phyloP scores from a whole-genome alignment of 2,888 invertebrate genomes.

The Osmoderma eremita region DNA sequence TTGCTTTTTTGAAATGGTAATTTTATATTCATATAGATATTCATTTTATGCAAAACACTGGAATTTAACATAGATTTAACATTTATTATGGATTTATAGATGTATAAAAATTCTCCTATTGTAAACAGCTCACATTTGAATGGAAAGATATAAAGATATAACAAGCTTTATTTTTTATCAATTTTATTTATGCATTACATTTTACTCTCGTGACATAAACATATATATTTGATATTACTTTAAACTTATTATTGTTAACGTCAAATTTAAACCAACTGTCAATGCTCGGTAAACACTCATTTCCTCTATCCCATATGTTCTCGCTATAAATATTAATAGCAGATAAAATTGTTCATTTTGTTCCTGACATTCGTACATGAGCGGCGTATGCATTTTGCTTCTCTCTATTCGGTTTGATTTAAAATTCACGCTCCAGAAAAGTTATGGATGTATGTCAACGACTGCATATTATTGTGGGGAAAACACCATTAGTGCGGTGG shows the following conservation, averaged over 20 bases:
- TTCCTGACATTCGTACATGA: conserved; percentile 32
- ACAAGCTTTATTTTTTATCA: too few relatives aligned
- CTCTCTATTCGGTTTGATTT: conserved; percentile 35
- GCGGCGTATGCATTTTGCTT: conserved; percentile 18
- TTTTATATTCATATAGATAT: too few relatives aligned
- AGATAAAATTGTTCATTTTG: conserved; percentile 36
- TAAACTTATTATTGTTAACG: not conserved
- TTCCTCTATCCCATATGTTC: conserved; percentile 21
- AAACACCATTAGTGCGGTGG: not conserved
- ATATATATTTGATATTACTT: conserved; percentile 18
- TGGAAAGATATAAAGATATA: too few relatives aligned
- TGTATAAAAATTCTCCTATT: too few relatives aligned
- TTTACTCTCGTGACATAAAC: conserved; percentile 4
- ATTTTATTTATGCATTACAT: not conserved
- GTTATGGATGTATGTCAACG: conserved; percentile 38
- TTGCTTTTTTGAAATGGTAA: too few relatives aligned
- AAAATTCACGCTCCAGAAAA: conserved; percentile 40
- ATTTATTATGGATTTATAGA: too few relatives aligned
- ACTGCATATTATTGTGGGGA: conserved; percentile 7
- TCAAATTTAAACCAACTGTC: conserved; percentile 21
- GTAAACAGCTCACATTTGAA: too few relatives aligned
- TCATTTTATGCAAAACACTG: too few relatives aligned
- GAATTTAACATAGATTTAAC: too few relatives aligned
- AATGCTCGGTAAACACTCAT: conserved; percentile 27
- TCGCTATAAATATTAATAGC: conserved; percentile 30